These are phyloP conservation scores for Pissodes strobi DNA, from an alignment of 1,140 invertebrate genomes.

Conservation along the genomic window DNA sequence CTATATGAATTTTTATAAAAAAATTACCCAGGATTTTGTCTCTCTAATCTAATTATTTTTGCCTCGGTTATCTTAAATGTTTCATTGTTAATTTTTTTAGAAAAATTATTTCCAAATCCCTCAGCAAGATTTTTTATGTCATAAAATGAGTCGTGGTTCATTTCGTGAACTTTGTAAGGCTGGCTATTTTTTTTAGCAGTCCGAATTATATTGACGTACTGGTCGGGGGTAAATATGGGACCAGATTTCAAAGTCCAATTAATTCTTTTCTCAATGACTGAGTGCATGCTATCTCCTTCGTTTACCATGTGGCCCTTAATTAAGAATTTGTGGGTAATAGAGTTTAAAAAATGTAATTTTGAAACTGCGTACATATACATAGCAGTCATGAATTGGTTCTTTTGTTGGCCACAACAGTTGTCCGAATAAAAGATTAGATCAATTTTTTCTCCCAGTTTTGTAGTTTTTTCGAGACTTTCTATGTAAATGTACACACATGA, in stretches of 20 bases:
- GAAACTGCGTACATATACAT: background rate
- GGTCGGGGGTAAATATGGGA: constrained; percentile 1
- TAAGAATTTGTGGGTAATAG: constrained; percentile 52
- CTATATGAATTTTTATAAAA: constrained; percentile 9
- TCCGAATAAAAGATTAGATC: constrained; percentile 47
- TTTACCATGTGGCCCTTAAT: constrained; percentile 55
- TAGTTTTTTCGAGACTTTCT: constrained; percentile 2
- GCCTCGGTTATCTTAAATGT: background rate
- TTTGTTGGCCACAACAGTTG: constrained; percentile 54
- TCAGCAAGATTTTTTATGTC: background rate
- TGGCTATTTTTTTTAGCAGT: background rate
- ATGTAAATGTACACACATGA: constrained; percentile 31
- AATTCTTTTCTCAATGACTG: constrained; percentile 48
- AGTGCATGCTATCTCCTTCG: constrained; percentile 53
- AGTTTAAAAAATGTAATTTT: constrained; percentile 17
- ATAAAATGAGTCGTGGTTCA: constrained; percentile 2
- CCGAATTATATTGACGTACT: background rate
- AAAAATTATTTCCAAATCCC: background rate
- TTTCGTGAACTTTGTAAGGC: background rate
- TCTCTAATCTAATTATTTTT: background rate
- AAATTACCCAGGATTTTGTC: background rate
- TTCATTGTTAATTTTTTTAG: background rate
- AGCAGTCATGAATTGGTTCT: constrained; percentile 3
- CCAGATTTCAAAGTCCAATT: background rate
- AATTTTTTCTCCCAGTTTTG: constrained; percentile 12